Evolutionary conservation across 2,797 vertebrate species (phyloP).

Genomic region (Florisuga fusca): DNA sequence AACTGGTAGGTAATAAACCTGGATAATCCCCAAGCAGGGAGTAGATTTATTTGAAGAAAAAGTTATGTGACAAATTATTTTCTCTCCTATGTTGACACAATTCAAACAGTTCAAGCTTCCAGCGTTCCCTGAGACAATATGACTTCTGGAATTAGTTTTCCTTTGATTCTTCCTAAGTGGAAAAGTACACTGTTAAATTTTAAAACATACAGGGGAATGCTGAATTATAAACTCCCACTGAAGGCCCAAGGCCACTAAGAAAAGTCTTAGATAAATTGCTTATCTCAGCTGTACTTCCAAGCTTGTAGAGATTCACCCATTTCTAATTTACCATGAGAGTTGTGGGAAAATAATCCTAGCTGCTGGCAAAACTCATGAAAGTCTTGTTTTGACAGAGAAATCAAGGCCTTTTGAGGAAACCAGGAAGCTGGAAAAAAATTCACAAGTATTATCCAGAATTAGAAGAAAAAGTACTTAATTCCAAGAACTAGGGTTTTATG

Average conservation of each 20-base stretch:
- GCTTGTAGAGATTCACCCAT: background rate
- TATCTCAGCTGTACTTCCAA: constrained; percentile 6
- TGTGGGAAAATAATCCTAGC: constrained; percentile 25
- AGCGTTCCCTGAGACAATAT: background rate
- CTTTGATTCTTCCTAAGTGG: background rate
- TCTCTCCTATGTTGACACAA: background rate
- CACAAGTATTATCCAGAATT: background rate
- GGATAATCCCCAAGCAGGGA: background rate
- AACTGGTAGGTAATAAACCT: background rate
- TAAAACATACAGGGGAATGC: background rate
- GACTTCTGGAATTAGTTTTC: background rate
- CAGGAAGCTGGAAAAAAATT: background rate
- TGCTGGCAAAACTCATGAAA: background rate
- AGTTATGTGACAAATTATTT: background rate
- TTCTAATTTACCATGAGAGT: constrained; percentile 12
- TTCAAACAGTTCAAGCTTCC: background rate
- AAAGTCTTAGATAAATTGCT: constrained; percentile 13
- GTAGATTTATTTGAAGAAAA: background rate
- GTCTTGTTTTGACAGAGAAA: background rate
- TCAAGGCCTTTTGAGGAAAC: accelerated
- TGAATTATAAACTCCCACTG: background rate
- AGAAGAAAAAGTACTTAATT: background rate
- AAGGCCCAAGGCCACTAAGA: background rate
- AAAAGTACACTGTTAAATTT: background rate
- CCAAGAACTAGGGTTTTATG: background rate